phyloP scores from a whole-genome alignment of 2,797 vertebrate genomes.

The Eulemur rubriventer region DNA sequence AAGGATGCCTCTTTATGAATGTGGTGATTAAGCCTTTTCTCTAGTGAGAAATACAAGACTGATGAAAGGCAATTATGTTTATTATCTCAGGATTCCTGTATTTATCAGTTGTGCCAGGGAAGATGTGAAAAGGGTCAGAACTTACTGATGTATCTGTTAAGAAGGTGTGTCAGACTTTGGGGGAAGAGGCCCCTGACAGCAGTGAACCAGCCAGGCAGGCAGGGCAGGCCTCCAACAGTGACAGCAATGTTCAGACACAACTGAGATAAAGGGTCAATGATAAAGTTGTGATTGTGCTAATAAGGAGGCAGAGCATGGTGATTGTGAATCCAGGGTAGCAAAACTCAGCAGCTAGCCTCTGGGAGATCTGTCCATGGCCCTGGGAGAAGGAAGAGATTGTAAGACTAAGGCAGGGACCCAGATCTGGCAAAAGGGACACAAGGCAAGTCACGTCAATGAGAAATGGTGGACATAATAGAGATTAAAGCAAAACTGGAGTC shows the following conservation, averaged over 20 bases:
- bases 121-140: constrained; percentile 22
- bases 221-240: neutral
- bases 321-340: neutral
- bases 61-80: neutral
- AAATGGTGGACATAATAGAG: neutral
- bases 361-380: neutral
- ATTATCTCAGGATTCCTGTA: constrained; percentile 13
- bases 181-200: neutral
- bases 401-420: neutral
- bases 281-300: neutral
- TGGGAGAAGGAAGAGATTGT: neutral
- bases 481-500: neutral
- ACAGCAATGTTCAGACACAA: neutral
- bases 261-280: constrained; percentile 4
- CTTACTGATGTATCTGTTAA: constrained; percentile 7
- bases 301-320: neutral
- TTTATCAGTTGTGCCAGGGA: neutral
- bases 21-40: neutral
- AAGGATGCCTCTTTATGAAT: neutral
- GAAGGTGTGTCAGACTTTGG: neutral
- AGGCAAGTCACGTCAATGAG: neutral
- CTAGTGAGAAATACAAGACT: neutral
- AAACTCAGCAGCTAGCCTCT: neutral
- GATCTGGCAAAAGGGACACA: neutral
- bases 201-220: neutral